These are phyloP conservation scores for Achlya flavicornis DNA, from an alignment of 2,888 invertebrate genomes.

Conservation along the genomic window DNA sequence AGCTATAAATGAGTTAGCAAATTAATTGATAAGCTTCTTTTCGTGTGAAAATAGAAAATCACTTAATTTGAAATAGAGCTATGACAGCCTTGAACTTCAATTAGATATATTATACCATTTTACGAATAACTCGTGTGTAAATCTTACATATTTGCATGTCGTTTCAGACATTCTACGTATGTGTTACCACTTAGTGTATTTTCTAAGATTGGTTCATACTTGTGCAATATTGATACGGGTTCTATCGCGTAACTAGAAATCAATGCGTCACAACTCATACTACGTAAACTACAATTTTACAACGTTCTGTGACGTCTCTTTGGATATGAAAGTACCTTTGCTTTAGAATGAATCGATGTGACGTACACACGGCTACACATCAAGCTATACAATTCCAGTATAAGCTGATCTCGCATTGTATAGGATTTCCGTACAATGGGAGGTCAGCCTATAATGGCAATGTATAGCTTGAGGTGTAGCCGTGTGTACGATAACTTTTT, in stretches of 20 bases:
- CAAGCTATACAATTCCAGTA: no score
- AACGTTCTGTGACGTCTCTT: neutral
- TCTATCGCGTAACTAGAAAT: conserved; percentile 7
- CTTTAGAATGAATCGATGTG: neutral
- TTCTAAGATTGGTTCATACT: conserved; percentile 2
- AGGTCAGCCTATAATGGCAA: no score
- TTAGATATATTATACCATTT: no score
- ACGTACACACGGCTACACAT: neutral
- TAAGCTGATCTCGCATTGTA: no score
- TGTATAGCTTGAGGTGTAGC: no score
- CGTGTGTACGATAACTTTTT: no score
- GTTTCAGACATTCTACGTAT: neutral
- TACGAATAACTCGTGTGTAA: neutral
- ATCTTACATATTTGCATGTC: neutral
- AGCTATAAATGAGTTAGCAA: neutral
- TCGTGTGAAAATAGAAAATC: neutral
- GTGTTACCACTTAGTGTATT: neutral
- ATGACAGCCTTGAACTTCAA: neutral
- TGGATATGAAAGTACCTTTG: neutral
- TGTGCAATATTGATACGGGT: conserved; percentile 1
- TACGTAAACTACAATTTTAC: conserved; percentile 4
- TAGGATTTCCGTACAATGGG: no score
- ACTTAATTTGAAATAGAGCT: neutral
- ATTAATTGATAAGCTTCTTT: neutral
- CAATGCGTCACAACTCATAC: conserved; percentile 9